phyloP scores from a whole-genome alignment of 2,888 invertebrate genomes.

The Xanthorhoe spadicearia region DNA sequence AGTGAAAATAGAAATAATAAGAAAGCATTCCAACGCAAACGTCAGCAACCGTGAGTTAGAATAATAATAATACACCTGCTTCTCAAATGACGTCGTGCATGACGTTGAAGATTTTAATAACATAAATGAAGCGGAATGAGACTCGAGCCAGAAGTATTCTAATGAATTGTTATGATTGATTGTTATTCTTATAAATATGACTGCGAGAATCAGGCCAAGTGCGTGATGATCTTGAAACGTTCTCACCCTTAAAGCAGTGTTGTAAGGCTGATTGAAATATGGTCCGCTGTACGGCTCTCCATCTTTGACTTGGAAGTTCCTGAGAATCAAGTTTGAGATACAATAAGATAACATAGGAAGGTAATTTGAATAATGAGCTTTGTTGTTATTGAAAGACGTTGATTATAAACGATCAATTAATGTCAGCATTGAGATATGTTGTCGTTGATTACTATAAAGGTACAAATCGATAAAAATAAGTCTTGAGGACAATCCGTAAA shows the following conservation, averaged over 20 bases:
- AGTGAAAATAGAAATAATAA: slow-evolving; percentile 27
- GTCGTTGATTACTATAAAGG: not conserved
- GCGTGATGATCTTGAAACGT: slow-evolving; percentile 68
- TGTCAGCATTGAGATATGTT: slow-evolving; percentile 9
- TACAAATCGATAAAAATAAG: slow-evolving; percentile 51
- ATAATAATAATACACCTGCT: slow-evolving; percentile 53
- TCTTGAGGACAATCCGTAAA: slow-evolving; percentile 53
- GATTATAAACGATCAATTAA: slow-evolving; percentile 1
- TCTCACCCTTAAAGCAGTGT: slow-evolving; percentile 66
- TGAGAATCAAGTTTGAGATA: not conserved
- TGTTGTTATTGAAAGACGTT: not conserved
- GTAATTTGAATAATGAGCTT: not conserved
- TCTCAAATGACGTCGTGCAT: slow-evolving; percentile 44
- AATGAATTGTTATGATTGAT: slow-evolving; percentile 73
- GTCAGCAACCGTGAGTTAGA: slow-evolving; percentile 19
- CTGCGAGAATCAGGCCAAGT: slow-evolving; percentile 75
- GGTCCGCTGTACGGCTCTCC: slow-evolving; percentile 8
- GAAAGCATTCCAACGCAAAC: slow-evolving; percentile 14
- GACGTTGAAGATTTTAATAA: slow-evolving; percentile 58
- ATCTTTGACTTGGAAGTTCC: slow-evolving; percentile 8
- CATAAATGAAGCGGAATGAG: slow-evolving; percentile 50
- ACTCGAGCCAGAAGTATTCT: slow-evolving; percentile 53
- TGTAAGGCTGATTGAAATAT: slow-evolving; percentile 60
- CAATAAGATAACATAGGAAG: not conserved
- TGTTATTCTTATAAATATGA: slow-evolving; percentile 71